Conservation (phyloP, 1,140 invertebrate genomes). For the Dendrolimus punctatus region DNA sequence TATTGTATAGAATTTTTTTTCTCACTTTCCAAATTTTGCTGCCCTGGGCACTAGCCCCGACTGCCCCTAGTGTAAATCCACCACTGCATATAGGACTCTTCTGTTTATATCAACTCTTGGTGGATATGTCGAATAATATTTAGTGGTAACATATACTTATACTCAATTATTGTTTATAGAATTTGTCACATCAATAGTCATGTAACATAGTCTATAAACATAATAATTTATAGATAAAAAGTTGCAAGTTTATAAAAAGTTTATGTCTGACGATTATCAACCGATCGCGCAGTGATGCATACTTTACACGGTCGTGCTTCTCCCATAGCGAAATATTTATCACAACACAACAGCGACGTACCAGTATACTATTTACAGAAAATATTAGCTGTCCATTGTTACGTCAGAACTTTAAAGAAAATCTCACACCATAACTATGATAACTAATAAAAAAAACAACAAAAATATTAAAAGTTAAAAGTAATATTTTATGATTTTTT, state of each 20-base stretch:
- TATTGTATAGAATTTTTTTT: too few relatives aligned
- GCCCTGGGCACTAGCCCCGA: too few relatives aligned
- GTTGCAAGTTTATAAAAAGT: slow-evolving; percentile 13
- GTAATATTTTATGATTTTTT: background rate
- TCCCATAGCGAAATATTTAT: slow-evolving; percentile 27
- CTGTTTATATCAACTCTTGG: too few relatives aligned
- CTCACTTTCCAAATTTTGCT: too few relatives aligned
- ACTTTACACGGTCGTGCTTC: slow-evolving; percentile 26
- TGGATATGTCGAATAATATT: too few relatives aligned
- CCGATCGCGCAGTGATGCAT: slow-evolving; percentile 29
- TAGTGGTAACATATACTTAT: too few relatives aligned
- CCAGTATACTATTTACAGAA: slow-evolving; percentile 42
- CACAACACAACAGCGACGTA: slow-evolving; percentile 17
- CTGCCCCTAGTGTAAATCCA: too few relatives aligned
- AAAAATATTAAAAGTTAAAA: slow-evolving; percentile 1
- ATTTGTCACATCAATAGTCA: too few relatives aligned
- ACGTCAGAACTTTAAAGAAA: slow-evolving; percentile 1
- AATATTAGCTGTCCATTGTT: slow-evolving; percentile 20
- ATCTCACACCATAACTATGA: background rate
- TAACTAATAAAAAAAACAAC: slow-evolving; percentile 4
- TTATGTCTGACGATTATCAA: slow-evolving; percentile 7
- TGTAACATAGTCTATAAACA: too few relatives aligned
- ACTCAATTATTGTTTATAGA: too few relatives aligned
- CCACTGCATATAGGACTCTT: too few relatives aligned
- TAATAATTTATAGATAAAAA: slow-evolving; percentile 6